Evolutionary conservation across 2,113 vertebrate genomes (phyloP).

Genomic region (Poeciliopsis prolifica): DNA sequence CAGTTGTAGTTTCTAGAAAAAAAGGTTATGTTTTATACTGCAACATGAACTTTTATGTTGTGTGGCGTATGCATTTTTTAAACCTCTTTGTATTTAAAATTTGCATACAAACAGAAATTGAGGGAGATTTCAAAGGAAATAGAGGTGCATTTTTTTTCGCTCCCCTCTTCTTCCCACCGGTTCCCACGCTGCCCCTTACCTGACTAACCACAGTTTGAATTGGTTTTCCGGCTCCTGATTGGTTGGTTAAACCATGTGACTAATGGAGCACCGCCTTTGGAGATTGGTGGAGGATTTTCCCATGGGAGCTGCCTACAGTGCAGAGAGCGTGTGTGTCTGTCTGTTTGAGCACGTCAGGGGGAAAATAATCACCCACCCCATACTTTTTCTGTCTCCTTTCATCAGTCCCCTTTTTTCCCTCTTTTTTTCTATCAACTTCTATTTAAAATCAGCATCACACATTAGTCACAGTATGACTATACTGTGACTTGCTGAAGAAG

Average conservation of each 20-base stretch:
- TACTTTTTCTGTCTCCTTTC: conserved; percentile 57
- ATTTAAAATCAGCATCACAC: conserved; percentile 78
- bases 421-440: conserved; percentile 60
- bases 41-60: conserved; percentile 5
- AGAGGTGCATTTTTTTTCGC: conserved; percentile 12
- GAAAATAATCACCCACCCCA: conserved; percentile 40
- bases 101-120: conserved; percentile 16
- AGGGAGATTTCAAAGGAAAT: conserved; percentile 42
- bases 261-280: conserved; percentile 65
- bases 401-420: conserved; percentile 56
- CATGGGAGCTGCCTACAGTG: conserved; percentile 80
- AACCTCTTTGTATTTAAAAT: conserved; percentile 21
- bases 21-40: conserved; percentile 36
- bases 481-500: conserved; percentile 31
- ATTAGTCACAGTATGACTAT: conserved; percentile 72
- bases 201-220: conserved; percentile 81
- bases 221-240: conserved; percentile 74
- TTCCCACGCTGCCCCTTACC: conserved; percentile 80
- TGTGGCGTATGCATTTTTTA: conserved; percentile 27
- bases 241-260: conserved; percentile 76
- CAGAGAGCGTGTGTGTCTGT: conserved; percentile 33
- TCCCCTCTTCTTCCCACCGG: conserved; percentile 30
- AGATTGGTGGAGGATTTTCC: conserved; percentile 79
- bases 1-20: neutral
- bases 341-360: conserved; percentile 45